Evolutionary conservation across 2,113 vertebrate species (phyloP), one percentile per base, ranked within the genome.

Genomic region (Lutjanus erythropterus): DNA sequence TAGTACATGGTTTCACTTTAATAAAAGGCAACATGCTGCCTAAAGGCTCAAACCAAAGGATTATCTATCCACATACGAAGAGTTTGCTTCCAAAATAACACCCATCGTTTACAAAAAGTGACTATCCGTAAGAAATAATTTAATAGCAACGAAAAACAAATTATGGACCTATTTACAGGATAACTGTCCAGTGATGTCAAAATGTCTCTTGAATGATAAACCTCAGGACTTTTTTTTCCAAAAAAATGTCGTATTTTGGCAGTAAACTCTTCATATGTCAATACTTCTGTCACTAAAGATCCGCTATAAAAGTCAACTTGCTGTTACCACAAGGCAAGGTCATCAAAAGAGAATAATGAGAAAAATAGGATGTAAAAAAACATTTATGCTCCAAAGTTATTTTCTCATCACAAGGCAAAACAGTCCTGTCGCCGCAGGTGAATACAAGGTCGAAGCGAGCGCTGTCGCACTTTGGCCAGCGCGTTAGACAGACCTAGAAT

Each of bases 391-490:
- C 52, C 64, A 86, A 86, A 81, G 53, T 78, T 89, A 65, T 86
- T 89, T 89, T 90, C 75, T 89, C 88, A 90, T 91, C 81, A 90
- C 92, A 93, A 94, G 91, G 89, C 92, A 92, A 89, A 94, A 93
- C 92, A 93, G 93, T 93, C 90, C 90, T 81, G 80, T 87, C 67
- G 83, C 86, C 75, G 61, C 85, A 84, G 88, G 88, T 86, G 75
- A 84, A 84, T 71, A 84, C 74, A 70, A 79, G 72, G 69, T 87
- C 80, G n/a, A 82, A 84, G 86, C 79, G 46, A 72, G 82, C 62
- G 55, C 69, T 33, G 78, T 64, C 79, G 42, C 83, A 33, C 60
- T 73, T 73, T n/a, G n/a, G 76, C 73, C 83, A 78, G 56, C 47
- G 19, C 65, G 2, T 81, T 29, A 46, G 73, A 84, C 81, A 71